These are phyloP conservation scores for Formica exsecta DNA, from an alignment of 1,140 invertebrate species.

Conservation along the genomic window DNA sequence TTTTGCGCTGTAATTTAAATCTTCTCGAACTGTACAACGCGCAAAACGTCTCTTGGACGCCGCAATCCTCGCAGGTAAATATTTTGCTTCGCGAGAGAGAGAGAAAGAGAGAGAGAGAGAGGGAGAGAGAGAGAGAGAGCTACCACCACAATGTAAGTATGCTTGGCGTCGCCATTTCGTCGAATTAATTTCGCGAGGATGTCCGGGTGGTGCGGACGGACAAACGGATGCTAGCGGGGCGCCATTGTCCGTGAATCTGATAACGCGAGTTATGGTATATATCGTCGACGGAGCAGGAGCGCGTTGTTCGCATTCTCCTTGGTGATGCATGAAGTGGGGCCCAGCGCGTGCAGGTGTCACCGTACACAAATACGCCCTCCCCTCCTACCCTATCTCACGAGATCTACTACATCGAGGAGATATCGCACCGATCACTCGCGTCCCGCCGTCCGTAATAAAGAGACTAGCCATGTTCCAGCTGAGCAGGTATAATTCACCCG, in stretches of 20 bases:
- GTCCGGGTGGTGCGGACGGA: constrained; percentile 54
- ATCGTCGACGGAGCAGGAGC: constrained; percentile 53
- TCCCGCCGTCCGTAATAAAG: constrained; percentile 61
- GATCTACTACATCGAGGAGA: constrained; percentile 80
- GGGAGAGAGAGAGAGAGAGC: background rate
- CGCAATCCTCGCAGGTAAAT: background rate
- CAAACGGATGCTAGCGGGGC: constrained; percentile 72
- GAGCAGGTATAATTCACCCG: constrained; percentile 51
- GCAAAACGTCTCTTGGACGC: too few species aligned
- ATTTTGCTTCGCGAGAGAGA: background rate
- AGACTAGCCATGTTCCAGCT: constrained; percentile 57
- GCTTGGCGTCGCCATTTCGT: background rate
- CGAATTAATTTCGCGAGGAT: constrained; percentile 38
- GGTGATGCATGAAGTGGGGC: constrained; percentile 78
- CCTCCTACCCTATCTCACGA: constrained; percentile 70
- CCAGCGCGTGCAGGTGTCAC: constrained; percentile 80
- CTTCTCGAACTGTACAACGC: too few species aligned
- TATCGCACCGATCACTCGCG: constrained; percentile 61
- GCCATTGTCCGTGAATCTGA: constrained; percentile 76
- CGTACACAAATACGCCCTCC: constrained; percentile 76
- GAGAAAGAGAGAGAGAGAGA: background rate
- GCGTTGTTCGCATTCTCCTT: constrained; percentile 71
- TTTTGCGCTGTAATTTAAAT: too few species aligned
- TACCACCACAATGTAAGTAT: background rate
- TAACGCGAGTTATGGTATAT: constrained; percentile 71